Evolutionary conservation across 2,113 vertebrate species (phyloP).

Genomic region (Ictalurus furcatus): DNA sequence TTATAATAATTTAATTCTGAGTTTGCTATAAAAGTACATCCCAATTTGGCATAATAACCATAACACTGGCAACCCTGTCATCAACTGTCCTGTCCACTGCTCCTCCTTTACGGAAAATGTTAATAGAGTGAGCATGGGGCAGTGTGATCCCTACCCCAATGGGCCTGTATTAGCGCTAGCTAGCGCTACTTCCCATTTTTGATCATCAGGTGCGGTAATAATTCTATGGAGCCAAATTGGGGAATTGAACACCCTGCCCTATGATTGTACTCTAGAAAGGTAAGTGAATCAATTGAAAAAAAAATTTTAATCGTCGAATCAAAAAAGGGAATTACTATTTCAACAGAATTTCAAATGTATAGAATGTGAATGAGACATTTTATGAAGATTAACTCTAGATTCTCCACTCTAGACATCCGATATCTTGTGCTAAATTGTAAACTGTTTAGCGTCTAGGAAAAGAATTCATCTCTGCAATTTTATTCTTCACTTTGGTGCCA

Average conservation of each 20-base stretch:
- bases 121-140: background rate
- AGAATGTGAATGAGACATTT: background rate
- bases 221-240: background rate
- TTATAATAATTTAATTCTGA: background rate
- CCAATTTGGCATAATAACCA: background rate
- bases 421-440: background rate
- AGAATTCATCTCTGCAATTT: background rate
- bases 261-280: background rate
- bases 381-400: background rate
- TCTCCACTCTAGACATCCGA: background rate
- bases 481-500: background rate
- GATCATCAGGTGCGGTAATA: background rate
- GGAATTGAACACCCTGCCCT: background rate
- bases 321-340: background rate
- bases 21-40: background rate
- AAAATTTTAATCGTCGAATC: background rate
- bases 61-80: background rate
- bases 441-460: background rate
- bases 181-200: background rate
- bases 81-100: background rate
- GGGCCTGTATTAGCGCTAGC: background rate
- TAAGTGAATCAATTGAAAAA: background rate
- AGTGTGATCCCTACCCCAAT: background rate
- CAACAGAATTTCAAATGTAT: background rate
- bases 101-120: background rate